phyloP scores from a whole-genome alignment of 2,888 invertebrate species.

The Cecidostiba fungosa region DNA sequence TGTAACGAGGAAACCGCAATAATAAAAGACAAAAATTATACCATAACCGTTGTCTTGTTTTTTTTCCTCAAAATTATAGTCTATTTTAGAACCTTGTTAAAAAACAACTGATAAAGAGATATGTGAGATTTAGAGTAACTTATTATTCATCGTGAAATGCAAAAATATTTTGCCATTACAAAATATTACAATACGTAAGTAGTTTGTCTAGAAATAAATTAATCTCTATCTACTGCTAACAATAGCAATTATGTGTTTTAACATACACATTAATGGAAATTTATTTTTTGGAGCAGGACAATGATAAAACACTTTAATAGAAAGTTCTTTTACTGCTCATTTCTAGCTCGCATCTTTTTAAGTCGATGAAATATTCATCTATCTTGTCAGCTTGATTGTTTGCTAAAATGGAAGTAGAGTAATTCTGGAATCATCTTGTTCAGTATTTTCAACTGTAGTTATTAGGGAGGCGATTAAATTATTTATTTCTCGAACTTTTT shows the following conservation, averaged over 20 bases:
- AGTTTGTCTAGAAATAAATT: slow-evolving; percentile 64
- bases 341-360: slow-evolving; percentile 58
- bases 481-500: slow-evolving; percentile 56
- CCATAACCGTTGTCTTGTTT: slow-evolving; percentile 28
- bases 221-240: slow-evolving; percentile 61
- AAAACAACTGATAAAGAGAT: slow-evolving; percentile 17
- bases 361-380: slow-evolving; percentile 58
- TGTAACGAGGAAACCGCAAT: slow-evolving; percentile 73
- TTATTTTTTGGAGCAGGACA: slow-evolving; percentile 58
- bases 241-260: slow-evolving; percentile 50
- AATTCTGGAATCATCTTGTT: slow-evolving; percentile 59
- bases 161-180: slow-evolving; percentile 66
- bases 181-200: slow-evolving; percentile 63
- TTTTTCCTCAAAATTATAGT: too few species aligned
- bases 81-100: neutral
- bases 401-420: slow-evolving; percentile 56
- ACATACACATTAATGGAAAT: slow-evolving; percentile 50
- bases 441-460: slow-evolving; percentile 49
- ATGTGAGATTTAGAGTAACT: slow-evolving; percentile 55
- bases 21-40: slow-evolving; percentile 66
- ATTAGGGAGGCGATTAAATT: slow-evolving; percentile 51
- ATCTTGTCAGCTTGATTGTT: slow-evolving; percentile 55
- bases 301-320: slow-evolving; percentile 59
- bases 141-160: slow-evolving; percentile 63
- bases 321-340: slow-evolving; percentile 61